Conservation (phyloP, 2,888 invertebrate genomes). For the Cantharis rufa region DNA sequence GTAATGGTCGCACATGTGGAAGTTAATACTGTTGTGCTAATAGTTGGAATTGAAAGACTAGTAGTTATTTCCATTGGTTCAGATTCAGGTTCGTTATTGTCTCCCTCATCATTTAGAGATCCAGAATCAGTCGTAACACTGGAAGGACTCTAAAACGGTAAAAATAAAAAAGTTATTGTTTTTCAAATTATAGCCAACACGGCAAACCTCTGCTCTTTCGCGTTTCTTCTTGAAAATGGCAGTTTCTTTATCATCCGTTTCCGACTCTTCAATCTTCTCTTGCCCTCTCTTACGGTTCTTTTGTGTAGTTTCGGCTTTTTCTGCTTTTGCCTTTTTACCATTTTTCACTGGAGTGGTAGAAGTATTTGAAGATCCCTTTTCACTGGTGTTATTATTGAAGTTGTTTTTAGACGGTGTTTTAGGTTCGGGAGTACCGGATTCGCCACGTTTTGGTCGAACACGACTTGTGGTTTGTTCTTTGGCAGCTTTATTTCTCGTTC, state of each 20-base stretch:
- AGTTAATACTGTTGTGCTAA: slow-evolving; percentile 9
- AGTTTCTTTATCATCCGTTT: slow-evolving; percentile 57
- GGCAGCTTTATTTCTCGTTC: slow-evolving; percentile 80
- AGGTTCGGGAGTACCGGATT: slow-evolving; percentile 50
- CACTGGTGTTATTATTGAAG: slow-evolving; percentile 37
- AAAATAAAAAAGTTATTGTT: not conserved
- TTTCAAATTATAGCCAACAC: not conserved
- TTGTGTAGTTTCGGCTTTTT: slow-evolving; percentile 60
- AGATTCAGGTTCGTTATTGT: slow-evolving; percentile 51
- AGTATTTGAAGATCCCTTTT: slow-evolving; percentile 34
- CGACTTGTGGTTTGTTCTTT: slow-evolving; percentile 68
- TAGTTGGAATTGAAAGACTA: slow-evolving; percentile 38
- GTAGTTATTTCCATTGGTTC: slow-evolving; percentile 55
- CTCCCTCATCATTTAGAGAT: slow-evolving; percentile 72
- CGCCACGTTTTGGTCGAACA: slow-evolving; percentile 63
- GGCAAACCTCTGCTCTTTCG: slow-evolving; percentile 49
- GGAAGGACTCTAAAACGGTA: slow-evolving; percentile 72
- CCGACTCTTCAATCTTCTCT: slow-evolving; percentile 53
- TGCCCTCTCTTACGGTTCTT: slow-evolving; percentile 61
- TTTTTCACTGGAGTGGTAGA: slow-evolving; percentile 54
- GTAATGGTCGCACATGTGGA: slow-evolving; percentile 9
- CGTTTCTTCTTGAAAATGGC: slow-evolving; percentile 58
- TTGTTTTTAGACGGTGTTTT: slow-evolving; percentile 59
- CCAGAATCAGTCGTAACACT: slow-evolving; percentile 86
- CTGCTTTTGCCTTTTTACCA: slow-evolving; percentile 51